phyloP scores from a whole-genome alignment of 2,888 invertebrate genomes.

The Cinara cedri region DNA sequence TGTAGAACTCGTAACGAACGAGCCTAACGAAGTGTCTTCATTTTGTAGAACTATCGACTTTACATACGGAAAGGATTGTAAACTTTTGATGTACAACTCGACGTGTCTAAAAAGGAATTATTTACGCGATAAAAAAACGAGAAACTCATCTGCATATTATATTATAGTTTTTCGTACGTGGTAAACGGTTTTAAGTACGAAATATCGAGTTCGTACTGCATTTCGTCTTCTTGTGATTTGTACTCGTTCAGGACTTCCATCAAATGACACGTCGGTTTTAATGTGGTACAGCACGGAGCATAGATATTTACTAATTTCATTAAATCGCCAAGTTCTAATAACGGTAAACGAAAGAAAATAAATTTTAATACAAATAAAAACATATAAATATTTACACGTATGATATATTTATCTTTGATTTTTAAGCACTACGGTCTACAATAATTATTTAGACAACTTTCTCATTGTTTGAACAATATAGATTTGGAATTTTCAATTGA shows the following conservation, averaged over 20 bases:
- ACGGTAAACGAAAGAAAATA: not conserved
- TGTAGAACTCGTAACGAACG: not conserved
- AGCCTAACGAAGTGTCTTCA: not conserved
- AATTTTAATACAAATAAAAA: no score
- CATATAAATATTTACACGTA: no score
- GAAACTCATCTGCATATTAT: no score
- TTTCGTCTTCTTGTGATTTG: not conserved
- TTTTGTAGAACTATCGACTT: not conserved
- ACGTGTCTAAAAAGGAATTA: not conserved
- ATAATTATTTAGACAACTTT: no score
- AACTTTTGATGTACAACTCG: slow-evolving; percentile 23
- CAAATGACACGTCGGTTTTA: not conserved
- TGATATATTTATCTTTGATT: no score
- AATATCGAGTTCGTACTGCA: slow-evolving; percentile 37
- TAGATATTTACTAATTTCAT: slow-evolving; percentile 21
- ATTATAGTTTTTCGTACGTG: not conserved
- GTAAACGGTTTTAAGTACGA: slow-evolving; percentile 34
- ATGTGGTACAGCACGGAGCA: not conserved
- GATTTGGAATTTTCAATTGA: no score
- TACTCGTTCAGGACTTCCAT: slow-evolving; percentile 13
- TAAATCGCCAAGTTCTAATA: slow-evolving; percentile 8
- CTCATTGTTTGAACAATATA: no score
- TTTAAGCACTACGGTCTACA: no score
- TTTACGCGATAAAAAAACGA: not conserved
- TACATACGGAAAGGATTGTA: not conserved